phyloP scores from a whole-genome alignment of 2,113 vertebrate species.

The Stigmatopora argus region DNA sequence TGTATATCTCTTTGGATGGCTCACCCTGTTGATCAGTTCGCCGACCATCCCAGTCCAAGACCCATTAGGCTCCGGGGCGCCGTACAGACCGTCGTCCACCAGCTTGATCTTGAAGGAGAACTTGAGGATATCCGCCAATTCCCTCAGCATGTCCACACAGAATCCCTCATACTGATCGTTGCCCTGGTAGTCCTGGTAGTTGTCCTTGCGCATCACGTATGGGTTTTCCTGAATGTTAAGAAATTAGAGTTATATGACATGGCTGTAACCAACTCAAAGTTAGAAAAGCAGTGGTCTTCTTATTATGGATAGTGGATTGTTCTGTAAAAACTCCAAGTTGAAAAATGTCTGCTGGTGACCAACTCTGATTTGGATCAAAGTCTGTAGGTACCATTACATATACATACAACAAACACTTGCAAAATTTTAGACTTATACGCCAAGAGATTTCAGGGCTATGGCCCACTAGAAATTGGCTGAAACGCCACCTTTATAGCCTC shows the following conservation, averaged over 20 bases:
- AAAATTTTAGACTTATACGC: no score
- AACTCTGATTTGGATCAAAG: no score
- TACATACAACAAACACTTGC: no score
- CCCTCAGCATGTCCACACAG: constrained; percentile 92
- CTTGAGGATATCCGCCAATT: constrained; percentile 84
- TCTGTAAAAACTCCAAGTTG: no score
- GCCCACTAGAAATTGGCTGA: no score
- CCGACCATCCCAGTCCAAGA: constrained; percentile 97
- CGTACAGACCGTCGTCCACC: constrained; percentile 89
- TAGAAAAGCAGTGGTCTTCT: neutral
- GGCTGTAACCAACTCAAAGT: constrained; percentile 1
- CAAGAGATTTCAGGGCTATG: no score
- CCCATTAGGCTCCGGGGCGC: constrained; percentile 87
- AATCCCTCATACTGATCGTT: constrained; percentile 90
- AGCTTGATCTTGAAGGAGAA: constrained; percentile 89
- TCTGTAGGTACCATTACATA: no score
- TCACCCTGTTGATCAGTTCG: constrained; percentile 91
- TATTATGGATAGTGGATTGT: neutral
- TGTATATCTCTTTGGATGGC: constrained; percentile 8
- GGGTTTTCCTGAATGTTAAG: constrained; percentile 79
- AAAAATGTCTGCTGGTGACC: no score
- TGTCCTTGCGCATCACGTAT: constrained; percentile 86
- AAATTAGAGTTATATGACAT: neutral
- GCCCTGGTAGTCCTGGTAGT: constrained; percentile 80
- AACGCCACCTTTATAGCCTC: no score